These are phyloP conservation scores for Caenorhabditis plicata DNA, from an alignment of 2,888 invertebrate genomes.

Conservation along the genomic window DNA sequence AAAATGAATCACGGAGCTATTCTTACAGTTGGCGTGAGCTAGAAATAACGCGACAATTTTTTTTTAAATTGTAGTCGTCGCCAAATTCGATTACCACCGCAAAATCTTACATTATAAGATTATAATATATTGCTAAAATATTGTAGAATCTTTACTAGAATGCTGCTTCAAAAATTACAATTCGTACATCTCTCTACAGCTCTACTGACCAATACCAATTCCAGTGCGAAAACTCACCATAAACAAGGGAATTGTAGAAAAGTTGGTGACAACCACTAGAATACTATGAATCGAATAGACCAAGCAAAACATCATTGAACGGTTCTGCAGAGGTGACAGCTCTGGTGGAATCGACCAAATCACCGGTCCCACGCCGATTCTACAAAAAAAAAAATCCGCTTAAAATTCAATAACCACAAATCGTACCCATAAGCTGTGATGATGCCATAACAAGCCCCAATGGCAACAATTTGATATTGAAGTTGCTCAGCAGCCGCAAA, in stretches of 20 bases:
- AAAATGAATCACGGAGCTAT: too few species aligned
- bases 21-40: too few species aligned
- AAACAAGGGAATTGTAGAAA: conserved; percentile 48
- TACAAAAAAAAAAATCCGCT: conserved; percentile 22
- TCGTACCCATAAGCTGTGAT: conserved; percentile 51
- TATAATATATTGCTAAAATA: too few species aligned
- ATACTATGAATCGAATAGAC: conserved; percentile 53
- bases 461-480: conserved; percentile 31
- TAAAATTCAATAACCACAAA: not conserved
- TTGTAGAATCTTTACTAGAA: too few species aligned
- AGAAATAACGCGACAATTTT: too few species aligned
- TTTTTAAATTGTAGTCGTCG: too few species aligned
- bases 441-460: conserved; percentile 48
- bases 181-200: too few species aligned
- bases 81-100: too few species aligned
- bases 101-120: too few species aligned
- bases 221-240: conserved; percentile 35
- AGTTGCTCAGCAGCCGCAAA: conserved; percentile 36
- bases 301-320: conserved; percentile 55
- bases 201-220: too few species aligned
- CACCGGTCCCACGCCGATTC: conserved; percentile 56
- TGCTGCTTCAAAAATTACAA: not conserved
- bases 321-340: conserved; percentile 45
- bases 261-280: conserved; percentile 54
- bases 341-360: conserved; percentile 59